These are phyloP conservation scores for Cossypha dichroa DNA, from an alignment of 2,797 vertebrate genomes.

Conservation along the genomic window DNA sequence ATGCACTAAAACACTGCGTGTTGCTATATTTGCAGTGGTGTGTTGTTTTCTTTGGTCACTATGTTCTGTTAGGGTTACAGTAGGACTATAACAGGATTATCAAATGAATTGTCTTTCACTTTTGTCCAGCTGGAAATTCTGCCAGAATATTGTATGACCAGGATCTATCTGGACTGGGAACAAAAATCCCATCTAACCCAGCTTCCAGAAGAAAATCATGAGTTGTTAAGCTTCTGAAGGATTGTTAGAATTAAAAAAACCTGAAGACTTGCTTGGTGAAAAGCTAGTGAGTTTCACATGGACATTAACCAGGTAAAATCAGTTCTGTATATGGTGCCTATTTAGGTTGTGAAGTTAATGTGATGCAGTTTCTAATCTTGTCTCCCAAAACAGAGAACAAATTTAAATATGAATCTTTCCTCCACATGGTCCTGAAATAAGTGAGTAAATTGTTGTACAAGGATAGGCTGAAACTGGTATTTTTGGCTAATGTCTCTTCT, in stretches of 20 bases:
- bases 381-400: not conserved
- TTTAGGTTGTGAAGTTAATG: not conserved
- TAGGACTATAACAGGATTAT: not conserved
- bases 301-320: not conserved
- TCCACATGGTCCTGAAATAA: not conserved
- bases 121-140: not conserved
- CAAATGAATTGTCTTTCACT: not conserved
- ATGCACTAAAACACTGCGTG: not conserved
- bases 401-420: not conserved
- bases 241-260: not conserved
- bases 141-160: not conserved
- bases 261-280: not conserved
- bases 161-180: not conserved
- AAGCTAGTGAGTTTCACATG: not conserved
- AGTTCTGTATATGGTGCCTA: not conserved
- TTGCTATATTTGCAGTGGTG: not conserved
- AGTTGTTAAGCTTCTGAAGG: not conserved
- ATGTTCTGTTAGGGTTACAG: not conserved
- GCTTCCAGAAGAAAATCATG: accelerated
- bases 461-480: not conserved
- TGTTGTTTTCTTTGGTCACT: not conserved
- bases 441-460: not conserved
- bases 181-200: not conserved
- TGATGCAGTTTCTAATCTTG: not conserved
- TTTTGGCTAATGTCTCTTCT: not conserved